Conservation (phyloP, 2,113 vertebrate species). For the Micronisus gabar region DNA sequence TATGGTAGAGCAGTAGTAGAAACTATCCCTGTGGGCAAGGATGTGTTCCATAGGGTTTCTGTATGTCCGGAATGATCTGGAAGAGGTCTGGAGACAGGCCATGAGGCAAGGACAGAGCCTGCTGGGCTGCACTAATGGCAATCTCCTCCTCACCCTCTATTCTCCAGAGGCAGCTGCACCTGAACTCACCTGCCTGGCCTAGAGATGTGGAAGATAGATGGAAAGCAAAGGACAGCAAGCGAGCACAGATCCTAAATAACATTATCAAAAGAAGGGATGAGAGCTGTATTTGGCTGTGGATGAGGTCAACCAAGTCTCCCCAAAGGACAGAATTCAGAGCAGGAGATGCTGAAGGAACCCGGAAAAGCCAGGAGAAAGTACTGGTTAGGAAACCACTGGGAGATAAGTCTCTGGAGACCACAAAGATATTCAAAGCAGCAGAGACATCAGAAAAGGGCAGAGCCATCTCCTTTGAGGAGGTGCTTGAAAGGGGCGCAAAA, state of each 20-base stretch:
- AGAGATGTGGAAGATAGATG: background rate
- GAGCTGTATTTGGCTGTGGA: background rate
- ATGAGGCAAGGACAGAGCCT: background rate
- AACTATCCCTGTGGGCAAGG: constrained; percentile 5
- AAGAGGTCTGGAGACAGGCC: background rate
- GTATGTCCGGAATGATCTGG: background rate
- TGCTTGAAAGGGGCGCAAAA: background rate
- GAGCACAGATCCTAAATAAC: background rate
- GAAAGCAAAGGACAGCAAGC: background rate
- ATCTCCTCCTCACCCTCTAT: background rate
- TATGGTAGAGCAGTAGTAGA: background rate
- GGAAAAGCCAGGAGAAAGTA: background rate
- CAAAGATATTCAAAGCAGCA: background rate
- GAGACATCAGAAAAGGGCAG: background rate
- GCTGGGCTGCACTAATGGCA: background rate
- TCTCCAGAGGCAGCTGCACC: background rate
- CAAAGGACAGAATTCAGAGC: background rate
- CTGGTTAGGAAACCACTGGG: background rate
- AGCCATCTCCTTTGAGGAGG: background rate
- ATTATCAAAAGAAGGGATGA: background rate
- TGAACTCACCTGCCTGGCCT: background rate
- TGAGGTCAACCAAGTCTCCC: background rate
- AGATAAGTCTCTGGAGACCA: background rate
- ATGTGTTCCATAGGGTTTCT: background rate
- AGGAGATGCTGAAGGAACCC: background rate